A percentile compares a stretch with the other conserved stretches of the same genome.
phyloP scores from a whole-genome alignment of 37 sponge, comb jelly and placozoan species.

The Cladorhizidae sp. region DNA sequence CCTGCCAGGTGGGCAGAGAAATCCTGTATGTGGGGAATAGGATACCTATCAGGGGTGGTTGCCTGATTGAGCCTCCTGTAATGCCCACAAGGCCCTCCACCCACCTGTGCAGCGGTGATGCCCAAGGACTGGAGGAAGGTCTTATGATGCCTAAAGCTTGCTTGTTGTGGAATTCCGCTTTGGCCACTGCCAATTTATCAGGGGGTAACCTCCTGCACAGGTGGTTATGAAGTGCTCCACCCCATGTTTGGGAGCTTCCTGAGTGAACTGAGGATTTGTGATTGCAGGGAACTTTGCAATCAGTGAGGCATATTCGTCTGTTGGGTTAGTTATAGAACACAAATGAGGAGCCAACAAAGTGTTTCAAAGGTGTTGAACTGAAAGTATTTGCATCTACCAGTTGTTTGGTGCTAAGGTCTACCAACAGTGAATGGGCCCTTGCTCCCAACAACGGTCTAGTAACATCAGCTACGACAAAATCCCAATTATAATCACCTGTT shows the following conservation, averaged over 20 bases:
- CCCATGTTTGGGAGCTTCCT: no score
- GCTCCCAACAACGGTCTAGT: no score
- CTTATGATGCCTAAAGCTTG: conserved; percentile 5
- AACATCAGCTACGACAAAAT: conserved; percentile 52
- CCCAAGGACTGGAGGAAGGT: no score
- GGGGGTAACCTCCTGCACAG: no score
- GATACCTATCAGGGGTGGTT: conserved; percentile 58
- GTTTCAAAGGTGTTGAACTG: no score
- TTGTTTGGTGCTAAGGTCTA: no score
- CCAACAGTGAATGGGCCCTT: no score
- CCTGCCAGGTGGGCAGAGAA: conserved; percentile 24
- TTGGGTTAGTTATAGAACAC: not conserved
- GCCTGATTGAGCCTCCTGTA: conserved; percentile 52
- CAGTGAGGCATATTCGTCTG: conserved; percentile 7
- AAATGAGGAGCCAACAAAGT: no score
- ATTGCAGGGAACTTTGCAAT: conserved; percentile 32
- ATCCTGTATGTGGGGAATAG: conserved; percentile 68
- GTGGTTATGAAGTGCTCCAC: no score
- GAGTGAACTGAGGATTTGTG: conserved; percentile 15
- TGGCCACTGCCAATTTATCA: no score
- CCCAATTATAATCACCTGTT: no score
- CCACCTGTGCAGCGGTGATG: conserved; percentile 54
- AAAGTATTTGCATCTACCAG: no score
- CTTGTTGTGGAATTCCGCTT: conserved; percentile 15
- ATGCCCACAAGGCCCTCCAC: conserved; percentile 61